Evolutionary conservation across 2,888 invertebrate species (phyloP), one percentile per base, ranked within the genome.

Genomic region (Xanthia togata): DNA sequence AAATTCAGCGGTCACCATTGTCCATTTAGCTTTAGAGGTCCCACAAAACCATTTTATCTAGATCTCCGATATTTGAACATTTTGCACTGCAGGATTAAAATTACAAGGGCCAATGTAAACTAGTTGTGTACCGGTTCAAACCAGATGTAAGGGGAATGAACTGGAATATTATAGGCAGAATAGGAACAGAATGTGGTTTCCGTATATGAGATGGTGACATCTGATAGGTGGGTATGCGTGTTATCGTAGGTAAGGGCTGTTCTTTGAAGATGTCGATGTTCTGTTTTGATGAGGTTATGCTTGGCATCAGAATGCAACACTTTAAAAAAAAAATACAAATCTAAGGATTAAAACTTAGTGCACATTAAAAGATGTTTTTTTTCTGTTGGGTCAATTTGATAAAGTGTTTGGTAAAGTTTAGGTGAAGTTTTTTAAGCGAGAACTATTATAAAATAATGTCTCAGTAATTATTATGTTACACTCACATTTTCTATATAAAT

Each of bases 131-230:
- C 90, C 88, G 84, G 91, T 89, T 90, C 86, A 89, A 92, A 91
- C 92, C 91, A 92, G 92, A 92, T 93, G 92, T 93, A 93, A 94
- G 90, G 92, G 92, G 93, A 93, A 91, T 93, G 91, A 92, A 90
- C 92, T 91, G 92, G 93, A 93, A 93, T 94, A 94, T 93, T 91
- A 93, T 93, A 91, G 89, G 86, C 88, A 91, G 91, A 91, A 93
- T 94, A 92, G 93, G 91, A 94, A 91, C 92, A 93, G 94, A 93
- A 94, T 95, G 95, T 82, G 95, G 95, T 95, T 95, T 94, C 92
- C 92, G 91, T 92, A 93, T 93, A 93, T 93, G 92, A 93, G 91
- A 94, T 90, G 91, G 92, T 92, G 94, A 95, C 93, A 93, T 94
- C 90, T 94, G 94, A 94, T 94, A 91, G 89, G 89, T 88, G 81